Conservation (phyloP, 2,888 invertebrate genomes). For the Anthrax anthrax region DNA sequence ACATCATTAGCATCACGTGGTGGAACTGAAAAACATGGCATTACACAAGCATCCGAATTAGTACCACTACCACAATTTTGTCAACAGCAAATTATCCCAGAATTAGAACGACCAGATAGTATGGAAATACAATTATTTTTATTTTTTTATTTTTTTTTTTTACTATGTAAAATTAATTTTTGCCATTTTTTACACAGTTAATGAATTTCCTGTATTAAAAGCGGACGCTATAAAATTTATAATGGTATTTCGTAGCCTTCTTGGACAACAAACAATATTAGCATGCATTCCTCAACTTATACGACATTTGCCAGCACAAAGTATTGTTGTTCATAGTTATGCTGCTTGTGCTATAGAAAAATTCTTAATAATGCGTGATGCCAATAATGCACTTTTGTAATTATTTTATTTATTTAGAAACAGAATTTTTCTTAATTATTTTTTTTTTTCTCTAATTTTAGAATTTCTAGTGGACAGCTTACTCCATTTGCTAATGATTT, state of each 20-base stretch:
- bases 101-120: conserved; percentile 63
- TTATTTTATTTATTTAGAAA: neutral
- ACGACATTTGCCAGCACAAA: conserved; percentile 57
- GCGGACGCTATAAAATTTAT: conserved; percentile 94
- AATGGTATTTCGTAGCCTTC: conserved; percentile 85
- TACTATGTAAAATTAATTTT: conserved; percentile 17
- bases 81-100: conserved; percentile 70
- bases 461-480: conserved; percentile 46
- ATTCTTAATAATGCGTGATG: conserved; percentile 58
- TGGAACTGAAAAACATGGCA: conserved; percentile 76
- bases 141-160: conserved; percentile 1
- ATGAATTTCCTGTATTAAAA: conserved; percentile 79
- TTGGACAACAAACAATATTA: conserved; percentile 64
- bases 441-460: conserved; percentile 22
- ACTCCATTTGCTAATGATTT: conserved; percentile 52
- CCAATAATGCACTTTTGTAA: conserved; percentile 41
- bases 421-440: neutral
- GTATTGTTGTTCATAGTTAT: conserved; percentile 87
- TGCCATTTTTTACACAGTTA: no score
- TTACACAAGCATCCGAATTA: conserved; percentile 78
- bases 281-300: conserved; percentile 66
- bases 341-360: conserved; percentile 87
- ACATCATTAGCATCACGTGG: conserved; percentile 88
- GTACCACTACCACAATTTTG: conserved; percentile 86
- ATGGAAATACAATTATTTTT: conserved; percentile 7